These are phyloP conservation scores for Adela reaumurella DNA, from an alignment of 2,888 invertebrate genomes.

Conservation along the genomic window DNA sequence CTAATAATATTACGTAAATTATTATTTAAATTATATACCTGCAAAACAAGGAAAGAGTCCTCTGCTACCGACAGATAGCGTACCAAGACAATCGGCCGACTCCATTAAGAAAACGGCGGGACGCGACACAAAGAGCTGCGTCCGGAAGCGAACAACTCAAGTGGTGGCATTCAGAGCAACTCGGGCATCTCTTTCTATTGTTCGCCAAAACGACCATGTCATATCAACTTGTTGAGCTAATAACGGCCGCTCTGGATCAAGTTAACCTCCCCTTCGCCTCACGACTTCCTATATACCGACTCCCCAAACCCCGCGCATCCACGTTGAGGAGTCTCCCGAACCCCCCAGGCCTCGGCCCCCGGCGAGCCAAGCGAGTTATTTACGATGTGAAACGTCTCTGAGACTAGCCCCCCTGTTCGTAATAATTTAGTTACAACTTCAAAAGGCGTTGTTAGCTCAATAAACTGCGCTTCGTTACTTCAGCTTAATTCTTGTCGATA, in stretches of 20 bases:
- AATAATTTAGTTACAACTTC: not conserved
- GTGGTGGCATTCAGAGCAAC: too few species aligned
- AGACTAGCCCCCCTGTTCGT: not conserved
- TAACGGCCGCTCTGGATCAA: conserved; percentile 4
- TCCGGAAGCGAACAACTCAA: not conserved
- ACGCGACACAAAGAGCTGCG: conserved; percentile 8
- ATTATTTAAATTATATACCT: too few species aligned
- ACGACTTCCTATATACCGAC: too few species aligned
- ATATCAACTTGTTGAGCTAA: conserved; percentile 14
- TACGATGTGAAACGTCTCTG: not conserved
- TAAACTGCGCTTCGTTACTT: not conserved
- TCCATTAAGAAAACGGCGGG: too few species aligned
- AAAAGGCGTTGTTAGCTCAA: not conserved
- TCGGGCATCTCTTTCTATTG: conserved; percentile 2
- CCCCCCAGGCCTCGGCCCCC: not conserved
- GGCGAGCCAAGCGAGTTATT: not conserved
- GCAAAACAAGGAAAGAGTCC: too few species aligned
- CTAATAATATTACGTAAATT: too few species aligned
- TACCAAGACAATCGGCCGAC: conserved; percentile 13
- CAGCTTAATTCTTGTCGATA: not conserved
- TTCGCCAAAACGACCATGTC: conserved; percentile 12
- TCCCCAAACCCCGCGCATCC: not conserved
- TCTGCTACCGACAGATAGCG: conserved; percentile 7
- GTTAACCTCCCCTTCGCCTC: not conserved
- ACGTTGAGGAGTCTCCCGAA: not conserved